These are phyloP conservation scores for Clepsis dumicolana DNA, from an alignment of 2,888 invertebrate genomes.

Conservation along the genomic window DNA sequence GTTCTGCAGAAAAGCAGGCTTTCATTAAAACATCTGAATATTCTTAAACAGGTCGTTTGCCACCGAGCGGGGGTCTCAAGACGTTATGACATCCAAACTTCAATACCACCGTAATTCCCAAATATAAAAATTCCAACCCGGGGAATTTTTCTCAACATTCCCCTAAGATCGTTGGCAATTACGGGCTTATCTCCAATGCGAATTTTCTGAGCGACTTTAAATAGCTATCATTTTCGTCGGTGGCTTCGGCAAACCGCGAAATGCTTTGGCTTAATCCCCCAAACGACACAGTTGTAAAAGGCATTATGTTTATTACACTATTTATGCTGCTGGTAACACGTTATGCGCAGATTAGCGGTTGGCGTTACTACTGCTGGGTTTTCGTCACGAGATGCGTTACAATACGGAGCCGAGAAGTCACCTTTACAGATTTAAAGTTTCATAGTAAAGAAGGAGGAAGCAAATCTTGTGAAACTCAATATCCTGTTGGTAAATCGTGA, in stretches of 20 bases:
- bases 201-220: conserved; percentile 79
- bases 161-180: conserved; percentile 73
- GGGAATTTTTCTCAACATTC: conserved; percentile 59
- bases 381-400: not conserved
- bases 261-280: conserved; percentile 62
- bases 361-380: not conserved
- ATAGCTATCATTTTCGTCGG: conserved; percentile 75
- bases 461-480: too few species aligned
- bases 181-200: conserved; percentile 75
- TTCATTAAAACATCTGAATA: not conserved
- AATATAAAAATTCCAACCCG: conserved; percentile 59
- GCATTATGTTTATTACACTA: conserved; percentile 60
- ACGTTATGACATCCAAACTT: conserved; percentile 46
- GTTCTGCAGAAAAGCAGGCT: not conserved
- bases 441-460: too few species aligned
- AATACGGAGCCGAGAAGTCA: not conserved
- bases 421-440: too few species aligned
- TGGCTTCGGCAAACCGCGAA: conserved; percentile 61
- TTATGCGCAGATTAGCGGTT: conserved; percentile 27
- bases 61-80: conserved; percentile 1
- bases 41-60: conserved; percentile 20
- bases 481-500: too few species aligned
- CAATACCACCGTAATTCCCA: conserved; percentile 54
- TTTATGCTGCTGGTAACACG: conserved; percentile 43
- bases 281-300: conserved; percentile 62